These are phyloP conservation scores for Mythimna impura DNA, from an alignment of 2,888 invertebrate species.

Conservation along the genomic window DNA sequence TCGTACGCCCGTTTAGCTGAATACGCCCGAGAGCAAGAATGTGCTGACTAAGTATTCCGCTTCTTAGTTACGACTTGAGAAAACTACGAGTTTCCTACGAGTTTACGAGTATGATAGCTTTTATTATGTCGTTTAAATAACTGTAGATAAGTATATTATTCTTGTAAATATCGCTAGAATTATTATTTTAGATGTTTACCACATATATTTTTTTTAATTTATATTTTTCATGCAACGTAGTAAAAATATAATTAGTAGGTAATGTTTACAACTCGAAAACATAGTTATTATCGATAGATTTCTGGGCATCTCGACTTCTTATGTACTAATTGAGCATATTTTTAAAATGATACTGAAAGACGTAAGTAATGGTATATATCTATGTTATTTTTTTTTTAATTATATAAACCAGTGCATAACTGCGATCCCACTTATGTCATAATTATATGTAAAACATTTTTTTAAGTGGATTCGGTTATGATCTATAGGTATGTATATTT, in stretches of 20 bases:
- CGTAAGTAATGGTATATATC: no score
- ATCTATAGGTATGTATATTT: no score
- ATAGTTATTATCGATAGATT: neutral
- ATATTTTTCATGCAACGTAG: neutral
- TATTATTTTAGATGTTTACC: neutral
- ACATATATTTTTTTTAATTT: neutral
- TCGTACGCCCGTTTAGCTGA: slow-evolving; percentile 56
- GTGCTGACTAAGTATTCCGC: slow-evolving; percentile 71
- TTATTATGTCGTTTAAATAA: slow-evolving; percentile 47
- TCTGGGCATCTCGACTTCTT: neutral
- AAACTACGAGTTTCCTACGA: slow-evolving; percentile 65
- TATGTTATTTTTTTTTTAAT: no score
- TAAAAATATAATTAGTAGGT: neutral
- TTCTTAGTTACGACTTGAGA: slow-evolving; percentile 67
- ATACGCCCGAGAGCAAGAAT: slow-evolving; percentile 70
- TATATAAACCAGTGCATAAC: no score
- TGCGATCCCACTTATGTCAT: no score
- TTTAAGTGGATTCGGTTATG: no score
- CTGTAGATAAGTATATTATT: slow-evolving; percentile 11
- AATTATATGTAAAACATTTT: no score
- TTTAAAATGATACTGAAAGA: no score
- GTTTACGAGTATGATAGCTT: slow-evolving; percentile 59
- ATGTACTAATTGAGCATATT: no score
- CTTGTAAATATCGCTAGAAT: neutral
- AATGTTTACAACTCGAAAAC: no score